A percentile compares a stretch with the other conserved stretches of the same genome.
Evolutionary conservation across 2,888 invertebrate genomes (phyloP).

Genomic region (Lymantria dispar): DNA sequence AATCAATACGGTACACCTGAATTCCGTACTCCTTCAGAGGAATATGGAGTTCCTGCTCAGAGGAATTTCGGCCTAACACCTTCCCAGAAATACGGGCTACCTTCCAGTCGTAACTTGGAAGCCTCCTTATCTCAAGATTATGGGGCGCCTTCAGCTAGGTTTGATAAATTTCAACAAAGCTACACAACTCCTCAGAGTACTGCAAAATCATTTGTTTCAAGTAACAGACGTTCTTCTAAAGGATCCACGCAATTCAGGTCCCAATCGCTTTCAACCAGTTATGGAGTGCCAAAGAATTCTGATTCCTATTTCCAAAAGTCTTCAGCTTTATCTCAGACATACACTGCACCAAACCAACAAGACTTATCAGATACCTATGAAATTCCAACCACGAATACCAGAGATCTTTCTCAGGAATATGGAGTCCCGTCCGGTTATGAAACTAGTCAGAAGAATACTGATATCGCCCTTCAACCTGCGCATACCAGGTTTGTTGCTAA

Average conservation of each 20-base stretch:
- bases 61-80: constrained; percentile 22
- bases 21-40: constrained; percentile 31
- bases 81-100: constrained; percentile 49
- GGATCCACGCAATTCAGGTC: constrained; percentile 40
- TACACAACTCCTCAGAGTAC: constrained; percentile 50
- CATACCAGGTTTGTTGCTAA: constrained; percentile 31
- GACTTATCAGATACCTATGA: constrained; percentile 54
- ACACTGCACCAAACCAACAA: constrained; percentile 48
- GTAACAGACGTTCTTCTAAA: constrained; percentile 16
- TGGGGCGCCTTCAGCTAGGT: constrained; percentile 38
- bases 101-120: constrained; percentile 39
- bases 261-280: constrained; percentile 18
- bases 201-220: constrained; percentile 37
- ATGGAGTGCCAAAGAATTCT: constrained; percentile 23
- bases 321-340: constrained; percentile 24
- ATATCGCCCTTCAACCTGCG: constrained; percentile 57
- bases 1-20: constrained; percentile 31
- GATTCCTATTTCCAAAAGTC: constrained; percentile 15
- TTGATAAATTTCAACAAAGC: constrained; percentile 27
- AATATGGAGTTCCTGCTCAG: constrained; percentile 45
- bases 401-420: constrained; percentile 63
- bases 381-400: constrained; percentile 52
- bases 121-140: constrained; percentile 41
- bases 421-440: constrained; percentile 62
- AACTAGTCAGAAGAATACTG: constrained; percentile 56